Evolutionary conservation across 2,888 invertebrate genomes (phyloP).

Genomic region (Spodoptera exigua): DNA sequence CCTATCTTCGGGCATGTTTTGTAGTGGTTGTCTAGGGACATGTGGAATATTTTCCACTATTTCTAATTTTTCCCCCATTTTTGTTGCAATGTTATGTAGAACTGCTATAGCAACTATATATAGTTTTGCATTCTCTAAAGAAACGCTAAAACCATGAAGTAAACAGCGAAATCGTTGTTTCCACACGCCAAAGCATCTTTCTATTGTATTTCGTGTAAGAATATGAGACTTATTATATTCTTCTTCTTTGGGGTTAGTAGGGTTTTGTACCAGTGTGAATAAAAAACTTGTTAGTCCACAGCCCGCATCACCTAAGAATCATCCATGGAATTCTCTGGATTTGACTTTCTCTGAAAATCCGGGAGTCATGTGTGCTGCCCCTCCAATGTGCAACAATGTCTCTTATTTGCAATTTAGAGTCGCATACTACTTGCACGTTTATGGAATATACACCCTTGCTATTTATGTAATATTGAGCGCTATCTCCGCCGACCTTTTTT

Average conservation of each 20-base stretch:
- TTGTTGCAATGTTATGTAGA: neutral
- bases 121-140: neutral
- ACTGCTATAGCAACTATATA: neutral
- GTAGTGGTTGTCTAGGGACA: too few relatives aligned
- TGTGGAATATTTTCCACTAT: neutral
- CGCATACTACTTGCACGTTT: constrained; percentile 1
- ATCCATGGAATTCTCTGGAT: neutral
- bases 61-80: neutral
- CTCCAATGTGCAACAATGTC: neutral
- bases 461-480: neutral
- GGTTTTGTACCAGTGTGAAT: neutral
- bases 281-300: neutral
- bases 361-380: neutral
- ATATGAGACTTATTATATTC: neutral
- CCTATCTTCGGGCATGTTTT: too few relatives aligned
- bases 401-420: neutral
- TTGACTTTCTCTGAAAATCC: neutral
- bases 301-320: neutral
- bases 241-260: neutral
- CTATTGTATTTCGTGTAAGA: neutral
- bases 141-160: neutral
- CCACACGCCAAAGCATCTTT: neutral
- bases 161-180: neutral
- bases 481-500: neutral
- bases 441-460: neutral